A percentile compares a stretch with the other conserved stretches of the same genome.
Conservation (phyloP, 1,140 invertebrate species). For the Bombus sylvicola region DNA sequence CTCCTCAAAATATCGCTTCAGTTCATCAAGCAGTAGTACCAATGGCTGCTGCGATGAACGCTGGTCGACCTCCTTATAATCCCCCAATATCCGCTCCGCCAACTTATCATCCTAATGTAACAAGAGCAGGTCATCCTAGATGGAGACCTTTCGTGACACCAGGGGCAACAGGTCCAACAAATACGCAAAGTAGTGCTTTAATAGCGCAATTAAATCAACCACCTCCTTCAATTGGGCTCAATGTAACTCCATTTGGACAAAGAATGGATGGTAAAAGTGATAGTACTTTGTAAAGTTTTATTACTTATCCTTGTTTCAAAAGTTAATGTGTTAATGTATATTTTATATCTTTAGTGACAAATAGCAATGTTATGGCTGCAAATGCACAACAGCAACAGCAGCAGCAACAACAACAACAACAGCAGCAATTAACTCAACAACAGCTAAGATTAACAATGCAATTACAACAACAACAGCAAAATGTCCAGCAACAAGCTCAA, state of each 20-base stretch:
- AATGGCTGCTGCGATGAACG: slow-evolving; percentile 73
- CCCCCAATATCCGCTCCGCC: slow-evolving; percentile 83
- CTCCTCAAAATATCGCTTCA: slow-evolving; percentile 78
- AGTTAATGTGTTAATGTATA: background rate
- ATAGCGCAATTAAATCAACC: slow-evolving; percentile 88
- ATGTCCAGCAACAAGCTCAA: slow-evolving; percentile 79
- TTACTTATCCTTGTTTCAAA: background rate
- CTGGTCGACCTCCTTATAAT: slow-evolving; percentile 78
- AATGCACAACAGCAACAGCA: slow-evolving; percentile 77
- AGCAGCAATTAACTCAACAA: slow-evolving; percentile 75
- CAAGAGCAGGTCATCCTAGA: slow-evolving; percentile 72
- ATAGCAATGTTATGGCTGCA: slow-evolving; percentile 77
- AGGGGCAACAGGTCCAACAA: slow-evolving; percentile 76
- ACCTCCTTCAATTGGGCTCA: slow-evolving; percentile 83
- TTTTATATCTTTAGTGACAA: slow-evolving; percentile 53
- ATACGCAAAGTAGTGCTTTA: slow-evolving; percentile 83
- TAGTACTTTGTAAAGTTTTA: background rate
- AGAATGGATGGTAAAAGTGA: slow-evolving; percentile 81
- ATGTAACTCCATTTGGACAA: slow-evolving; percentile 82
- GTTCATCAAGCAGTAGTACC: slow-evolving; percentile 75
- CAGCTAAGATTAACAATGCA: slow-evolving; percentile 73
- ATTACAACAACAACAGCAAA: slow-evolving; percentile 76
- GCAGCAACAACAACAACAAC: slow-evolving; percentile 68
- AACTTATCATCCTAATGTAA: slow-evolving; percentile 81
- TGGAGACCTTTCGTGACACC: slow-evolving; percentile 79